Percentiles rank a stretch among this genome's conserved stretches.
These are phyloP conservation scores for Aphrophora alni DNA, from an alignment of 2,888 invertebrate species.

Conservation along the genomic window DNA sequence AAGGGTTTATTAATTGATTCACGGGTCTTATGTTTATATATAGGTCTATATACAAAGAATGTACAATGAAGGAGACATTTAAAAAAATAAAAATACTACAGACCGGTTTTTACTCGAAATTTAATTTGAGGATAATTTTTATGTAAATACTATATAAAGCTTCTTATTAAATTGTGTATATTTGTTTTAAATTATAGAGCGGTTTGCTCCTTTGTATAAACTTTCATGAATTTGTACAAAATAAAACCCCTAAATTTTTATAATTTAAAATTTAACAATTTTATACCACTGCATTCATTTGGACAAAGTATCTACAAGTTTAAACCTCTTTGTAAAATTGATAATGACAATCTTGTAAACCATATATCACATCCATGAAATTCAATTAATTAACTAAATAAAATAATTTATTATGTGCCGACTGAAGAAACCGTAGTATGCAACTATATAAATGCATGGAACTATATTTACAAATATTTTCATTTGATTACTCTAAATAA, in stretches of 20 bases:
- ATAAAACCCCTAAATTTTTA: background rate
- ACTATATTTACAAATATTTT: no score
- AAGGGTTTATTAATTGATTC: background rate
- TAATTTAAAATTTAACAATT: background rate
- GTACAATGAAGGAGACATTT: background rate
- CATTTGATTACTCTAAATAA: no score
- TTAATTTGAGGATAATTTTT: background rate
- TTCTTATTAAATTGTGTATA: background rate
- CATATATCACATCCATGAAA: no score
- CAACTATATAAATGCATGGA: no score
- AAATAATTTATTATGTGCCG: no score
- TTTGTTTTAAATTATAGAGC: slow-evolving; percentile 2
- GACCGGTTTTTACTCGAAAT: background rate
- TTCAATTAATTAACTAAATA: no score
- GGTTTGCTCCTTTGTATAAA: background rate
- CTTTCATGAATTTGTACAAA: background rate
- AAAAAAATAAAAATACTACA: background rate
- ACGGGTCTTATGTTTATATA: background rate
- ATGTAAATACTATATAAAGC: background rate
- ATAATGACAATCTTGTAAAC: no score
- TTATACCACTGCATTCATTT: background rate
- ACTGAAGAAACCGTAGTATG: no score
- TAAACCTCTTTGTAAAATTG: no score
- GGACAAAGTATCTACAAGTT: no score
- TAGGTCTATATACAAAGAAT: background rate